Evolutionary conservation across 2,888 invertebrate species (phyloP).

Genomic region (Drosophila affinis): DNA sequence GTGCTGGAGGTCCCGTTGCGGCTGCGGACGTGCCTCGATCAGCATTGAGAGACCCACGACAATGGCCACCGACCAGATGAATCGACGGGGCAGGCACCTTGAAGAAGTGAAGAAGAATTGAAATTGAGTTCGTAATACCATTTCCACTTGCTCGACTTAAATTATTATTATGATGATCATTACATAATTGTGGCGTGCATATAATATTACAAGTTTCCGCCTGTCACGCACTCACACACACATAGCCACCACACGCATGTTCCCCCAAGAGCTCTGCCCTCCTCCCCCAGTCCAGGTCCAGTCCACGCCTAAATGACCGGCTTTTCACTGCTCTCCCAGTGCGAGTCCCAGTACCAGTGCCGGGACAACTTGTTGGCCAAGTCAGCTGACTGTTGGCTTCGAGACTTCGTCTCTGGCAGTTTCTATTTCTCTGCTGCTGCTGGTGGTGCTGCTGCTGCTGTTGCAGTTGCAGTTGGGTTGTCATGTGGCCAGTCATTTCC

Average conservation of each 20-base stretch:
- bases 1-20: constrained; percentile 84
- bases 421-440: constrained; percentile 30
- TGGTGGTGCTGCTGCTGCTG: neutral
- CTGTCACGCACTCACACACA: constrained; percentile 68
- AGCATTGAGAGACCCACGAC: constrained; percentile 16
- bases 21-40: constrained; percentile 49
- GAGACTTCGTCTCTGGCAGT: constrained; percentile 24
- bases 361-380: constrained; percentile 64
- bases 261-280: neutral
- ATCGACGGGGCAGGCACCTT: constrained; percentile 57
- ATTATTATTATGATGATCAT: constrained; percentile 57
- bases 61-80: constrained; percentile 28
- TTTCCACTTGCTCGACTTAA: constrained; percentile 42
- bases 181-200: constrained; percentile 76
- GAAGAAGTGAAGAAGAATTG: constrained; percentile 25
- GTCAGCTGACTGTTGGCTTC: constrained; percentile 65
- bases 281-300: constrained; percentile 10
- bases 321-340: constrained; percentile 52
- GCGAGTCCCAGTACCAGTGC: constrained; percentile 8
- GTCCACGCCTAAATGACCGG: constrained; percentile 73
- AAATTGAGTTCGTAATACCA: constrained; percentile 25
- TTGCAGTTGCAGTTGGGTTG: constrained; percentile 50
- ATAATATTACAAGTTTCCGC: constrained; percentile 78
- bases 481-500: constrained; percentile 69
- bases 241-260: neutral